Evolutionary conservation across 2,113 vertebrate genomes (phyloP).

Genomic region (Stigmatopora nigra): DNA sequence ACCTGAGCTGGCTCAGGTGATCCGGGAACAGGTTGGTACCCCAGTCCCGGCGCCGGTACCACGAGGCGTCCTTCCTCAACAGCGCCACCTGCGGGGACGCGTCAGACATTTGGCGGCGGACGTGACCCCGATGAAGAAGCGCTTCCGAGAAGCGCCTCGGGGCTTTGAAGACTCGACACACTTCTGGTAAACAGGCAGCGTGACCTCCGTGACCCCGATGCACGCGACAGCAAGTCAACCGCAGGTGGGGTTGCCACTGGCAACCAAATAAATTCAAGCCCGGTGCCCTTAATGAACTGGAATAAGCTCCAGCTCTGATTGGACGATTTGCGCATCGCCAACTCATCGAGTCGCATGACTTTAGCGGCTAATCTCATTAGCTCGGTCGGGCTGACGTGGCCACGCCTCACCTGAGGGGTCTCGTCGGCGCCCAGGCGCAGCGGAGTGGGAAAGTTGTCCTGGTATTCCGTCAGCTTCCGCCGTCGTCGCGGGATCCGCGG

Average conservation of each 20-base stretch:
- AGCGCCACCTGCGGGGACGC: conserved; percentile 25
- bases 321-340: conserved; percentile 15
- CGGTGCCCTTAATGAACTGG: too few species aligned
- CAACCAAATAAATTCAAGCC: too few species aligned
- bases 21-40: conserved; percentile 53
- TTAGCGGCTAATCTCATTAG: neutral
- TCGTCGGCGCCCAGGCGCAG: conserved; percentile 4
- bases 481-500: conserved; percentile 12
- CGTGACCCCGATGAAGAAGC: conserved; percentile 2
- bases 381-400: neutral
- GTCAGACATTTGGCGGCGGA: neutral
- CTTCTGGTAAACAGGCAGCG: neutral
- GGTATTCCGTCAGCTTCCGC: conserved; percentile 41
- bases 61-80: conserved; percentile 35
- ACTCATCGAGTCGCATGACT: conserved; percentile 19
- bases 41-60: conserved; percentile 49
- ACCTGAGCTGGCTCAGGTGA: conserved; percentile 56
- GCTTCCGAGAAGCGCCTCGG: neutral
- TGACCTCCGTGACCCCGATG: neutral
- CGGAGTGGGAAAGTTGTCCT: conserved; percentile 46
- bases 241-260: too few species aligned
- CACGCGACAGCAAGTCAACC: neutral
- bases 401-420: conserved; percentile 29
- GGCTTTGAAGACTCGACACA: too few species aligned
- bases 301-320: conserved; percentile 25